These are phyloP conservation scores for Drosophila carrolli DNA, from an alignment of 1,140 invertebrate genomes.

Conservation along the genomic window DNA sequence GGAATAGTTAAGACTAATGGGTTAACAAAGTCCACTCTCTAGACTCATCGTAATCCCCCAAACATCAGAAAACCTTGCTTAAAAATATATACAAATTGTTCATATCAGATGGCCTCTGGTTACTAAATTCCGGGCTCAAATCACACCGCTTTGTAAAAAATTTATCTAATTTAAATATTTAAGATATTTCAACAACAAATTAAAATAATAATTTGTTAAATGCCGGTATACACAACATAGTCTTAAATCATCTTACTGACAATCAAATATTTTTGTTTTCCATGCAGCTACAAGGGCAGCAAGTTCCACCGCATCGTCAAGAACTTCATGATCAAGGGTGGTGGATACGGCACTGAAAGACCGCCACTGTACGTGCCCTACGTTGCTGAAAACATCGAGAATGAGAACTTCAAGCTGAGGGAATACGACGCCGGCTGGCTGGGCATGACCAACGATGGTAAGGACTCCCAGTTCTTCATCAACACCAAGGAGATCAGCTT, in stretches of 20 bases:
- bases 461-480: slow-evolving; percentile 99
- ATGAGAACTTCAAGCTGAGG: slow-evolving; percentile 99
- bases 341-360: slow-evolving; percentile 96
- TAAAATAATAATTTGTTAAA: too few species aligned
- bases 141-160: too few species aligned
- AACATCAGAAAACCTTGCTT: too few species aligned
- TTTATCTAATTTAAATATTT: too few species aligned
- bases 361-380: slow-evolving; percentile 92
- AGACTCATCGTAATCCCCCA: not conserved
- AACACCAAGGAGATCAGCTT: slow-evolving; percentile 95
- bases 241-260: not conserved
- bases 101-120: too few species aligned
- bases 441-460: slow-evolving; percentile 98
- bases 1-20: slow-evolving; percentile 29
- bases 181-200: too few species aligned
- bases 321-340: slow-evolving; percentile 98
- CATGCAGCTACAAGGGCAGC: slow-evolving; percentile 90
- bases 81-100: too few species aligned
- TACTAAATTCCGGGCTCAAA: too few species aligned
- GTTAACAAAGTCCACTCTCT: slow-evolving; percentile 14
- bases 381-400: slow-evolving; percentile 86
- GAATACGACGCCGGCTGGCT: slow-evolving; percentile 98
- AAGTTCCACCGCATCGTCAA: slow-evolving; percentile 96
- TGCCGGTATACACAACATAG: too few species aligned
- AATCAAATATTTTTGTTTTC: not conserved